phyloP scores from a whole-genome alignment of 2,797 vertebrate species.

The Leucoraja ocellata region DNA sequence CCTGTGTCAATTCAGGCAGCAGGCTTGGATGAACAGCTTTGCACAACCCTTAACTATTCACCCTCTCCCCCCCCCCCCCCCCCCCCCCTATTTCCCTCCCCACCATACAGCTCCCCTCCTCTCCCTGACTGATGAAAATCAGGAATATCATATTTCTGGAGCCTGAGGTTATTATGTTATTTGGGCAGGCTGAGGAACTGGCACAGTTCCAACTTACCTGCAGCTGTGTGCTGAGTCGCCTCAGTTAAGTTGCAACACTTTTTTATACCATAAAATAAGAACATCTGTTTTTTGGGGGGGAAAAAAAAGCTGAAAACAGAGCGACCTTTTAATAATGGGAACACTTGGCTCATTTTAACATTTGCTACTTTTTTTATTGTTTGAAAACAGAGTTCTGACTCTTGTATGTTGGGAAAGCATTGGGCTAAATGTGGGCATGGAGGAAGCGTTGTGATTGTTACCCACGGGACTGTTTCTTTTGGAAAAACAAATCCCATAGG shows the following conservation, averaged over 20 bases:
- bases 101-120: conserved; percentile 42
- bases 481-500: not conserved
- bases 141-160: conserved; percentile 62
- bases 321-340: conserved; percentile 48
- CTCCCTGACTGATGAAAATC: conserved; percentile 58
- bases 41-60: conserved; percentile 53
- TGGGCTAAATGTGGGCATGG: conserved; percentile 44
- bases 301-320: conserved; percentile 47
- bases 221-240: conserved; percentile 47
- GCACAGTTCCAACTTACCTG: conserved; percentile 64
- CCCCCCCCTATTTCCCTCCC: not conserved
- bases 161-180: conserved; percentile 61
- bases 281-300: conserved; percentile 39
- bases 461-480: conserved; percentile 48
- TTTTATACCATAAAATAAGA: not conserved
- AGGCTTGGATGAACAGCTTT: conserved; percentile 63
- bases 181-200: conserved; percentile 61
- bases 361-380: not conserved
- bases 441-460: conserved; percentile 43
- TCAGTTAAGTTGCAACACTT: conserved; percentile 33
- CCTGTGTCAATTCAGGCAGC: conserved; percentile 65
- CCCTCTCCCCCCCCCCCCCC: not conserved
- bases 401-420: conserved; percentile 43
- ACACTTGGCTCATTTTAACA: conserved; percentile 43
- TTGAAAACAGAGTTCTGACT: conserved; percentile 47